Evolutionary conservation across 2,113 vertebrate genomes (phyloP).

Genomic region (Phocoena phocoena): DNA sequence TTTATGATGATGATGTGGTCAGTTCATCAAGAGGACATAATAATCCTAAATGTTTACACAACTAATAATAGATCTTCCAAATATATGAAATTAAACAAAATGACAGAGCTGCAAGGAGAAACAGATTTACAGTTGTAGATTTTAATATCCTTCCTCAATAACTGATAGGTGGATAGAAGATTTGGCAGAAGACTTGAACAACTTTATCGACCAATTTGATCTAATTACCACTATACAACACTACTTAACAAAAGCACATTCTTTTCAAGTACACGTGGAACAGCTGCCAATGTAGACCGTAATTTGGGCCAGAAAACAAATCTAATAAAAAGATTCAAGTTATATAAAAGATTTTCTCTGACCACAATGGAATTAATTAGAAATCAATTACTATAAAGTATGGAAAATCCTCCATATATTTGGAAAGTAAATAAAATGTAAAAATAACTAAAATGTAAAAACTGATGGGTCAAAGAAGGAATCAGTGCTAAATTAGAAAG

Average conservation of each 20-base stretch:
- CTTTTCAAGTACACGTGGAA: background rate
- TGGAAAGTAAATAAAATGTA: background rate
- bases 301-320: background rate
- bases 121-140: background rate
- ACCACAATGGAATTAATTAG: background rate
- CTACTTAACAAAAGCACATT: background rate
- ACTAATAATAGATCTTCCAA: background rate
- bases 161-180: background rate
- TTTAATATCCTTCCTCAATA: background rate
- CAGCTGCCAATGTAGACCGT: background rate
- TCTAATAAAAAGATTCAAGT: background rate
- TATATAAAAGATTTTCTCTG: background rate
- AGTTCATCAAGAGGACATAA: background rate
- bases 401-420: background rate
- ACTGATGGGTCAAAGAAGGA: background rate
- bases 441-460: background rate
- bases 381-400: background rate
- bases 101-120: background rate
- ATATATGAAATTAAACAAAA: background rate
- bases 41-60: background rate
- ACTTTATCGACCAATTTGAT: background rate
- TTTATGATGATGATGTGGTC: background rate
- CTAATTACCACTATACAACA: background rate
- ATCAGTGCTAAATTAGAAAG: constrained; percentile 4
- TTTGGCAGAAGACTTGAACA: background rate